phyloP scores from a whole-genome alignment of 2,888 invertebrate genomes.

The Hyppa rectilinea region DNA sequence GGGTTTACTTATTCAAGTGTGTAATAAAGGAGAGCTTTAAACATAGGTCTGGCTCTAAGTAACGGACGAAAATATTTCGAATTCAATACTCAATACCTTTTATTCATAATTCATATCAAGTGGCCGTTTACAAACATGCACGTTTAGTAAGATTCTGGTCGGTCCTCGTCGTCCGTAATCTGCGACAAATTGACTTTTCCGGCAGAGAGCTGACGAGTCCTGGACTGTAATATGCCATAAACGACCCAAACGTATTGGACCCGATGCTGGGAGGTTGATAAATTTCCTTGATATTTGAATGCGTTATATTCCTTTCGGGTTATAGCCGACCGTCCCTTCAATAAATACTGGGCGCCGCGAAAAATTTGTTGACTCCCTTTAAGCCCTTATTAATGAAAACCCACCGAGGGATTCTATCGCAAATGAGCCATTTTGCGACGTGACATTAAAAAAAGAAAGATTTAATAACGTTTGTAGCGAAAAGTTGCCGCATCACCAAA shows the following conservation, averaged over 20 bases:
- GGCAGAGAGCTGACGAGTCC: constrained; percentile 86
- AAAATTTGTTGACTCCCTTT: constrained; percentile 77
- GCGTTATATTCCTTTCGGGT: constrained; percentile 85
- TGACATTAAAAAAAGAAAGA: constrained; percentile 69
- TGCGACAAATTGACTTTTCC: constrained; percentile 89
- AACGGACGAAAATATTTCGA: constrained; percentile 28
- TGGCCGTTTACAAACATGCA: constrained; percentile 78
- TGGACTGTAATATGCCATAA: constrained; percentile 88
- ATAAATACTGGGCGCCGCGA: constrained; percentile 80
- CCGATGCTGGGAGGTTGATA: constrained; percentile 86
- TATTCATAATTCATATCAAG: constrained; percentile 79
- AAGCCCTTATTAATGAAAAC: constrained; percentile 83
- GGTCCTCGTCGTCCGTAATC: constrained; percentile 82
- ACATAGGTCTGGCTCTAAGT: constrained; percentile 1
- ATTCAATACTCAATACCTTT: constrained; percentile 60
- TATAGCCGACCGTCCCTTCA: constrained; percentile 81
- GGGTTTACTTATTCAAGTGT: constrained; percentile 27
- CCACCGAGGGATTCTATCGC: constrained; percentile 68
- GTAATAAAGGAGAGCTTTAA: constrained; percentile 31
- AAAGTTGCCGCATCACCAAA: constrained; percentile 81
- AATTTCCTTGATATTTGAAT: constrained; percentile 89
- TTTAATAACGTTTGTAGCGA: constrained; percentile 79
- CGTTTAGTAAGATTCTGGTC: constrained; percentile 81
- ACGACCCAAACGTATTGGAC: constrained; percentile 88
- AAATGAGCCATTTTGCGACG: constrained; percentile 69